phyloP scores from a whole-genome alignment of 2,797 vertebrate species.

The Malurus leucopterus region DNA sequence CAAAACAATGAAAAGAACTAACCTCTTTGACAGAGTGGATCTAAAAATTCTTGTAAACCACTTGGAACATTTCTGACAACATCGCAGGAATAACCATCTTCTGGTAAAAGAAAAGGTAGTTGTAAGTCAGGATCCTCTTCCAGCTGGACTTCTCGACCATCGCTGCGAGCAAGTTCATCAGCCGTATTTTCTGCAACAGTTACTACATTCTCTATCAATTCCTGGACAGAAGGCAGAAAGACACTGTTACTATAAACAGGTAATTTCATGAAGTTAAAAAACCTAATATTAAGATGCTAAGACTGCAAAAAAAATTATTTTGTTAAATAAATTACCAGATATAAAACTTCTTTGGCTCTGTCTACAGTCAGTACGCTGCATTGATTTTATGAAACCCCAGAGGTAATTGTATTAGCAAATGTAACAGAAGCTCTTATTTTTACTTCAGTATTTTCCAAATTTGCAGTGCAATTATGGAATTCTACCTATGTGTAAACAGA shows the following conservation, averaged over 20 bases:
- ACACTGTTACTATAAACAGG: not conserved
- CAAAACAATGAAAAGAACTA: not conserved
- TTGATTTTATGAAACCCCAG: not conserved
- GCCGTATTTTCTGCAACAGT: slow-evolving; percentile 94
- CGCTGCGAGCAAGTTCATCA: slow-evolving; percentile 92
- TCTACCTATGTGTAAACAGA: not conserved
- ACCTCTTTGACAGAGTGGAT: slow-evolving; percentile 96
- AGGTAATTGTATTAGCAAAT: not conserved
- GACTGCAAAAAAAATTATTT: not conserved
- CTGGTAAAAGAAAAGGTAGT: slow-evolving; percentile 93
- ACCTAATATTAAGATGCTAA: not conserved
- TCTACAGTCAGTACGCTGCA: not conserved
- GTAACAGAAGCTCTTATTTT: not conserved
- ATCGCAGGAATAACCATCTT: slow-evolving; percentile 97
- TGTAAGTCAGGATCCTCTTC: slow-evolving; percentile 97
- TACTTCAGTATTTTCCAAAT: not conserved
- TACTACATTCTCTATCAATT: slow-evolving; percentile 92
- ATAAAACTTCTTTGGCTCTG: not conserved
- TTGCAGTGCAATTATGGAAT: not conserved
- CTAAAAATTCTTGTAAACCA: slow-evolving; percentile 95
- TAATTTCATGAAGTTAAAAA: not conserved
- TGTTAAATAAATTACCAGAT: not conserved
- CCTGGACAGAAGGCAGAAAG: slow-evolving; percentile 68
- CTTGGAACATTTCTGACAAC: slow-evolving; percentile 94
- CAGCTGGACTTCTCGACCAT: slow-evolving; percentile 91